A percentile compares a stretch with the other conserved stretches of the same genome.
Evolutionary conservation across 1,140 invertebrate genomes (phyloP).

Genomic region (Trichonephila inaurata): DNA sequence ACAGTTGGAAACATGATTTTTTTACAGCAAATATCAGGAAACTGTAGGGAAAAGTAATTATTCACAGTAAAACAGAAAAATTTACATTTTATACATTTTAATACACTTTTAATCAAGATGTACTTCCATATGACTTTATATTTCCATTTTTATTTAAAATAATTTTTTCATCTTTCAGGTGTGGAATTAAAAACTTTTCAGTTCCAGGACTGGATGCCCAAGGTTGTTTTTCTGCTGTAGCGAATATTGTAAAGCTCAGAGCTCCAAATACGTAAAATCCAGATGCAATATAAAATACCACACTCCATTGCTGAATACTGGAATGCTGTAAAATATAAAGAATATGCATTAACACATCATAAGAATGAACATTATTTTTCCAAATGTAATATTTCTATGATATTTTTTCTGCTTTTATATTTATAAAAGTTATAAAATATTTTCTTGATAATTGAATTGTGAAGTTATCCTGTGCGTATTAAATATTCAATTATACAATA

Average conservation of each 20-base stretch:
- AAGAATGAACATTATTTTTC: not conserved
- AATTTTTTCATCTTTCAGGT: constrained; percentile 10
- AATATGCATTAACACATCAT: not conserved
- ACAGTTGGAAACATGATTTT: too few species aligned
- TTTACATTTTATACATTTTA: too few species aligned
- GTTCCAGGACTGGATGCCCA: constrained; percentile 78
- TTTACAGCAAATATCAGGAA: too few species aligned
- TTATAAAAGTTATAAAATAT: not conserved
- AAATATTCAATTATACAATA: too few species aligned
- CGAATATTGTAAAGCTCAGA: constrained; percentile 85
- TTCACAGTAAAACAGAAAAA: too few species aligned
- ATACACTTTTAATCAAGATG: not conserved
- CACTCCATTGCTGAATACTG: constrained; percentile 87
- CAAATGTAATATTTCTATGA: not conserved
- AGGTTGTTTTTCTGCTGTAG: constrained; percentile 80
- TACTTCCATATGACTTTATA: constrained; percentile 21
- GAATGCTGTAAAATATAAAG: constrained; percentile 84
- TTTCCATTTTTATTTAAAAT: not conserved
- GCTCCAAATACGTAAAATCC: constrained; percentile 86
- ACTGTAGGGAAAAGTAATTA: too few species aligned
- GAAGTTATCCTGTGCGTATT: too few species aligned
- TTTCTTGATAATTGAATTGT: too few species aligned
- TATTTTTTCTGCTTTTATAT: too few species aligned
- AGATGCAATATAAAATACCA: constrained; percentile 87
- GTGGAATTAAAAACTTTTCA: not conserved